A percentile compares a stretch with the other conserved stretches of the same genome.
Conservation (phyloP, 2,888 invertebrate species). For the Eremobia ochroleuca region DNA sequence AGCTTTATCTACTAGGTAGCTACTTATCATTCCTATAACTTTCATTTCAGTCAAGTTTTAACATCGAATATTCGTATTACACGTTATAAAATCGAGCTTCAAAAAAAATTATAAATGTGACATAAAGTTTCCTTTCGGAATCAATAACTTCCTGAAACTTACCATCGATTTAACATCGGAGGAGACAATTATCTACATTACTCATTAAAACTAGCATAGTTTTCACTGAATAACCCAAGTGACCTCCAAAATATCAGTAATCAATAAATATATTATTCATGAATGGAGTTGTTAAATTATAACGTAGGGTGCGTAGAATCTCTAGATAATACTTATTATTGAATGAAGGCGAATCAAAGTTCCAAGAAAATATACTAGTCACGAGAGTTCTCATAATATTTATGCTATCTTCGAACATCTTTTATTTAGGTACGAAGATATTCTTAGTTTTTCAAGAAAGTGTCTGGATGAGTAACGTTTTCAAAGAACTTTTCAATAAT, state of each 20-base stretch:
- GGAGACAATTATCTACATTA: not conserved
- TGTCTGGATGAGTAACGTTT: not conserved
- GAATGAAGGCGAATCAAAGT: not conserved
- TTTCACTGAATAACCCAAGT: slow-evolving; percentile 1
- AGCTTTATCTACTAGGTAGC: no score
- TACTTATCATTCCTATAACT: not conserved
- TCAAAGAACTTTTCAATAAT: not conserved
- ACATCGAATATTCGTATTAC: not conserved
- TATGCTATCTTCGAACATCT: not conserved
- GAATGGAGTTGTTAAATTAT: slow-evolving; percentile 12
- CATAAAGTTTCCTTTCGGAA: not conserved
- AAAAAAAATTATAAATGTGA: not conserved
- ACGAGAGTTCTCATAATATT: slow-evolving; percentile 7
- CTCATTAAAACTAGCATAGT: slow-evolving; percentile 24
- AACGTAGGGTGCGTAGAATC: not conserved
- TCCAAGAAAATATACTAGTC: not conserved
- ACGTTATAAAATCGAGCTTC: no score
- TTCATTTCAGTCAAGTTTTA: not conserved
- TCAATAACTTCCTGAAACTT: slow-evolving; percentile 11
- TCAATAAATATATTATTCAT: slow-evolving; percentile 19
- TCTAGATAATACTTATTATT: not conserved
- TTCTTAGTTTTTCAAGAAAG: not conserved
- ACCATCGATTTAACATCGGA: not conserved
- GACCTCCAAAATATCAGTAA: slow-evolving; percentile 33
- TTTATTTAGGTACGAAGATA: not conserved